Percentiles rank a stretch among this genome's conserved stretches.
Conservation (phyloP, 2,797 vertebrate species). For the Distichodus sexfasciatus region DNA sequence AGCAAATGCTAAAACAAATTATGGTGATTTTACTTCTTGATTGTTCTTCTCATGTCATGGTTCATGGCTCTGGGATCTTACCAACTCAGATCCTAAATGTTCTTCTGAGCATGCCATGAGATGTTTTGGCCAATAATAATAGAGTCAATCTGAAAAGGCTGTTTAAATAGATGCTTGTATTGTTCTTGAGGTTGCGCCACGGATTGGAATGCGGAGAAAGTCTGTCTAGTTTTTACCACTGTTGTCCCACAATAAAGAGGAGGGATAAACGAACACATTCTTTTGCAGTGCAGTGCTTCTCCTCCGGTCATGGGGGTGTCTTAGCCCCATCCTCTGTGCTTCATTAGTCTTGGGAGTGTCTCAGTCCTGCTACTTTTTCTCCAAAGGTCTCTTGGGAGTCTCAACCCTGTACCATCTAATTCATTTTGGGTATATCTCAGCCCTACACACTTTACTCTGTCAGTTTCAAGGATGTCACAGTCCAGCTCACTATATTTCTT, state of each 20-base stretch:
- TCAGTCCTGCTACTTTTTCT: no score
- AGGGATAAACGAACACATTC: background rate
- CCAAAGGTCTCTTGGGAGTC: no score
- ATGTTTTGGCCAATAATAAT: conserved; percentile 45
- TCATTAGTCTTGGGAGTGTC: no score
- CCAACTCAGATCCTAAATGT: conserved; percentile 34
- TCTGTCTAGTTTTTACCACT: conserved; percentile 12
- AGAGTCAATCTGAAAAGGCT: conserved; percentile 47
- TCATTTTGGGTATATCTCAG: no score
- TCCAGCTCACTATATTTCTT: no score
- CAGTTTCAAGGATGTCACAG: no score
- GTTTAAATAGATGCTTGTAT: conserved; percentile 45
- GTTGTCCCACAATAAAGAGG: background rate
- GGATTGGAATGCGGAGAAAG: conserved; percentile 4
- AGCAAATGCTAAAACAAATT: no score
- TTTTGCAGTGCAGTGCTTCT: no score
- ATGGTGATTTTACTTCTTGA: background rate
- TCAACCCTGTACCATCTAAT: no score
- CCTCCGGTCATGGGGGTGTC: background rate
- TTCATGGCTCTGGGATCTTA: conserved; percentile 9
- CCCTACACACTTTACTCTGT: no score
- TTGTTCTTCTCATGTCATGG: background rate
- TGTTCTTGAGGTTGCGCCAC: conserved; percentile 34
- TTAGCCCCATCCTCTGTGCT: background rate
- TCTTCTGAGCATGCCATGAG: conserved; percentile 45